These are phyloP conservation scores for Actinernus sp. DNA, from an alignment of 92 coral and sea anemone species.

Conservation along the genomic window DNA sequence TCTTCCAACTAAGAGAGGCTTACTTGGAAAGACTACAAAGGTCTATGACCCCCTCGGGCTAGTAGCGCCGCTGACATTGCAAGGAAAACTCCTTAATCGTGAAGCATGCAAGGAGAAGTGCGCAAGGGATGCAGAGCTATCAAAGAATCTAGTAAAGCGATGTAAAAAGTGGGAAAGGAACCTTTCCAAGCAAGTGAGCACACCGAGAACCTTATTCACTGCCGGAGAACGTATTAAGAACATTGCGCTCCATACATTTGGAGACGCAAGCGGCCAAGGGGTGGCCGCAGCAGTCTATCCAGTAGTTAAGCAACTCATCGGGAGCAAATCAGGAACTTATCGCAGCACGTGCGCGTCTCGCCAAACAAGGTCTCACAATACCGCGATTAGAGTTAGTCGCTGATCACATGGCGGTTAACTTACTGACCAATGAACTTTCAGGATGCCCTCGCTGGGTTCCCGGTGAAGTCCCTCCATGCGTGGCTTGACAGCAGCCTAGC, in stretches of 20 bases:
- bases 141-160: too few species aligned
- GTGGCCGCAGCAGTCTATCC: too few species aligned
- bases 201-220: constrained; percentile 26
- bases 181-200: constrained; percentile 13
- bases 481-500: too few species aligned
- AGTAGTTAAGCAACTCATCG: too few species aligned
- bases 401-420: constrained; percentile 19
- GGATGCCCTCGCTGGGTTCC: constrained; percentile 4
- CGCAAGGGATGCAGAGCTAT: constrained; percentile 46
- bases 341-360: constrained; percentile 16
- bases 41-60: too few species aligned
- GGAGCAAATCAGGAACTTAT: constrained; percentile 11
- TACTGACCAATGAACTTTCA: constrained; percentile 10
- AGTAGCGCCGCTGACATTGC: constrained; percentile 27
- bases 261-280: too few species aligned
- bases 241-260: too few species aligned
- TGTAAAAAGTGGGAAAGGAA: too few species aligned
- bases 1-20: too few species aligned
- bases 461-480: too few species aligned
- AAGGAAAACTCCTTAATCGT: constrained; percentile 51
- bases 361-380: constrained; percentile 28
- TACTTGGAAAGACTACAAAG: too few species aligned
- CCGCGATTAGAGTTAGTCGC: constrained; percentile 26
- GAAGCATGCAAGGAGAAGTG: constrained; percentile 44
- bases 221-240: constrained; percentile 13